These are phyloP conservation scores for Apogon hyalosoma DNA, from an alignment of 2,797 vertebrate genomes.

Conservation along the genomic window DNA sequence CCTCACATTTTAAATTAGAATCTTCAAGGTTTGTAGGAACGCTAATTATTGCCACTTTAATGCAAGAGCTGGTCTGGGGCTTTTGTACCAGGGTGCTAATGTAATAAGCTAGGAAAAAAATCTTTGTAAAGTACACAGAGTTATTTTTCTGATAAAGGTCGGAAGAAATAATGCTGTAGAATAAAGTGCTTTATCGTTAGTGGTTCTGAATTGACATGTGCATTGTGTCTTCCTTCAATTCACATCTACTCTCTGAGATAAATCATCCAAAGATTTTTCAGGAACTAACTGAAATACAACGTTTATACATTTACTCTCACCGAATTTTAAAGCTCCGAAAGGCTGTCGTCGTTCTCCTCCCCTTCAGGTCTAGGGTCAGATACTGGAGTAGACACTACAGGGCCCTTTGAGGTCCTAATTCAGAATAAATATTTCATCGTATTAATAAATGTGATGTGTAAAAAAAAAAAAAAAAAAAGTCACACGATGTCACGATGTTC, in stretches of 20 bases:
- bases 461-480: too few species aligned
- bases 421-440: slow-evolving; percentile 1
- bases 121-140: background rate
- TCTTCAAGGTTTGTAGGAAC: too few species aligned
- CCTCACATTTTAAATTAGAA: too few species aligned
- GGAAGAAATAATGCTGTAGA: background rate
- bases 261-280: background rate
- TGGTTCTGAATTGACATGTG: background rate
- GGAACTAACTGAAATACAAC: background rate
- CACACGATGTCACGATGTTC: too few species aligned
- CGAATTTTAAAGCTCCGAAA: too few species aligned
- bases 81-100: too few species aligned
- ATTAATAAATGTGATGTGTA: background rate
- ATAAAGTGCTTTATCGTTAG: background rate
- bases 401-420: background rate
- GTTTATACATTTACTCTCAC: background rate
- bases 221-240: slow-evolving; percentile 4
- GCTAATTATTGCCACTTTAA: background rate
- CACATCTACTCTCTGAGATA: background rate
- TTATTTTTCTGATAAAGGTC: slow-evolving; percentile 1
- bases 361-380: too few species aligned
- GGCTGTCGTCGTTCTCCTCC: too few species aligned
- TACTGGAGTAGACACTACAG: too few species aligned
- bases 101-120: background rate
- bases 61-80: background rate